Evolutionary conservation across 2,113 vertebrate species (phyloP), one percentile per base, ranked within the genome.

Genomic region (Dromaius novaehollandiae): DNA sequence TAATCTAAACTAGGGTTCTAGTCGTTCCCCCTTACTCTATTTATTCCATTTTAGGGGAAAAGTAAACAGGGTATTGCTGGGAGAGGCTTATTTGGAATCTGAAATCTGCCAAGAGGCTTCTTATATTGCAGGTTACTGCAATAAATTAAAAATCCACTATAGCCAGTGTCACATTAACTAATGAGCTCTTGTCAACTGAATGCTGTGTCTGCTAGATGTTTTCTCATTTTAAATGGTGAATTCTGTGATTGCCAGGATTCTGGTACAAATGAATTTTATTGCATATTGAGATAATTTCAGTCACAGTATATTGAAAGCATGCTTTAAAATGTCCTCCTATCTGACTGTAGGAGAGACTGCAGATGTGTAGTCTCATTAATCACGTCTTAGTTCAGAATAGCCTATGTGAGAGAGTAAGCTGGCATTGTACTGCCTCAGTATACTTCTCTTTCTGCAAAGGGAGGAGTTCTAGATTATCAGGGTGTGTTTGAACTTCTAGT

Each of bases 401-500:
- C 19, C 93, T 34, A 34, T 21, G 38, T 86, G 92, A 93, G 92
- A 84, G 42, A 88, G 92, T 65, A 85, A 89, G 61, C 48, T 88
- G 77, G 50, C 69, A 42, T 81, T 68, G 11, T 80, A 68, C 83
- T 70, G 34, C 82, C 86, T 85, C 79, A 10, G 28, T 3, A 80
- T 44, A 93, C 46, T n/a, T 66, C 14, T 9, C 13, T 58, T 80
- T 83, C 42, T 66, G 74, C 34, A 69, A 68, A 93, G 89, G 32
- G 93, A 97, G 53, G 56, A 48, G 40, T 87, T 97, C 66, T 92
- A 81, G 81, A 58, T 81, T 79, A 89, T 85, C 53, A 56, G 61
- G 93, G 86, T 89, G 86, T 61, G 86, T 64, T 91, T 50, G 77
- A 30, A 68, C 50, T 96, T 90, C 86, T 65, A 58, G 36, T 80